Base-by-base conservation (phyloP, 2,113 vertebrate species). In the Rhea americana region DNA sequence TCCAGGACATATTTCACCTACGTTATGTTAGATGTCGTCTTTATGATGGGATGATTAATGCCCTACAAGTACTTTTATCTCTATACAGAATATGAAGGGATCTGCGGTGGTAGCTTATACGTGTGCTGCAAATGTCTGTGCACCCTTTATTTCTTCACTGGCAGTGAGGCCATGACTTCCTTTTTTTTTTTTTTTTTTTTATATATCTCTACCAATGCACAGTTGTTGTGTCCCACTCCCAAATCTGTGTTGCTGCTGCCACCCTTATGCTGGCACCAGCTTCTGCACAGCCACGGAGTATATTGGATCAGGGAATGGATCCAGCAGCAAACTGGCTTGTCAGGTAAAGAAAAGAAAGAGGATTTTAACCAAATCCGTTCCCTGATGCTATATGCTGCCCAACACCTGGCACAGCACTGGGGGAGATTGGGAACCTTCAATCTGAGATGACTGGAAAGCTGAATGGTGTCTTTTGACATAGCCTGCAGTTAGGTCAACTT, bases 241-340 rank as follows among this genome's bases (percentile, higher is more conserved):
- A 8, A 9, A 17, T 12, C 39, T 55, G 24, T 73, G 37, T 35
- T 91, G 22, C 75, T 93, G 81, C 26, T 56, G 55, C 55, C 15
- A 17, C 55, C 28, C 55, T 35, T 41, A 30, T 14, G 15, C 28
- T 17, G 61, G 48, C 6, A n/a, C 26, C 16, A 0, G 0, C 3
- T 3, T 43, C 84, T 5, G 0, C 9, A 19, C n/a, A 53, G 26
- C n/a, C 65, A 45, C 2, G 0, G 2, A 28, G 5, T 82, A 66
- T 19, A 53, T 47, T 2, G 5, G 22, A 45, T 3, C 35, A 22
- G 59, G 71, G 39, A 21, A 7, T 28, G 25, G 82, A 11, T 71
- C 56, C 63, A 89, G 59, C 87, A 85, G 53, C 25, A 85, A 35
- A 53, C 19, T 65, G 0, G 0, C 9, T 76, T 63, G 24, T 50